Conservation (phyloP, 2,888 invertebrate genomes). For the Hydrotaea diabolus region DNA sequence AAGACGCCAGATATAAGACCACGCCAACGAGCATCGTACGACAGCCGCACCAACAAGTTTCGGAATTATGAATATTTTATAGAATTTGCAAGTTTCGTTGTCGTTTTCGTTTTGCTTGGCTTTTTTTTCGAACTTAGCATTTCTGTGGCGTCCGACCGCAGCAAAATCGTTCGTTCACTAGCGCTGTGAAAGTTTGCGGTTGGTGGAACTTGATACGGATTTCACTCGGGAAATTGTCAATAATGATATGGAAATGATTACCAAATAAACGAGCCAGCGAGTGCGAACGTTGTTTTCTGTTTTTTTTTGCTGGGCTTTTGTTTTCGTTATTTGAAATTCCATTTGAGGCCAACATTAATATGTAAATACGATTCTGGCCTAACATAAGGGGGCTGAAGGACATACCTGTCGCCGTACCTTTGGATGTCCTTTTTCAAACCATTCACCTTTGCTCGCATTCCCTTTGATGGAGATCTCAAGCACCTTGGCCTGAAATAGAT, state of each 20-base stretch:
- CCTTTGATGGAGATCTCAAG: neutral
- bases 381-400: neutral
- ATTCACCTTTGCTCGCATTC: neutral
- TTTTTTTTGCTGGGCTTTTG: neutral
- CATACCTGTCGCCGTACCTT: too few relatives aligned
- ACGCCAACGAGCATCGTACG: neutral
- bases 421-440: too few relatives aligned
- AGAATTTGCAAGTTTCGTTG: conserved; percentile 1
- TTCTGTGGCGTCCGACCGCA: neutral
- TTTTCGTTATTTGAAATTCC: neutral
- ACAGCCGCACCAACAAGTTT: neutral
- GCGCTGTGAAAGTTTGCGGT: neutral
- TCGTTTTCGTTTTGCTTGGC: neutral
- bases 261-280: conserved; percentile 6
- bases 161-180: neutral
- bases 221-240: conserved; percentile 15
- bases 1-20: neutral
- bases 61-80: conserved; percentile 7
- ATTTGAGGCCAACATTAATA: conserved; percentile 7
- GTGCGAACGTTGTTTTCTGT: neutral
- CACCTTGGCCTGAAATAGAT: neutral
- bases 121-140: neutral
- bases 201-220: neutral
- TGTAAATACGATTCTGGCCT: conserved; percentile 9
- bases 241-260: conserved; percentile 25